These are phyloP conservation scores for Ichneumoninae sp. DNA, from an alignment of 2,888 invertebrate species.

Conservation along the genomic window DNA sequence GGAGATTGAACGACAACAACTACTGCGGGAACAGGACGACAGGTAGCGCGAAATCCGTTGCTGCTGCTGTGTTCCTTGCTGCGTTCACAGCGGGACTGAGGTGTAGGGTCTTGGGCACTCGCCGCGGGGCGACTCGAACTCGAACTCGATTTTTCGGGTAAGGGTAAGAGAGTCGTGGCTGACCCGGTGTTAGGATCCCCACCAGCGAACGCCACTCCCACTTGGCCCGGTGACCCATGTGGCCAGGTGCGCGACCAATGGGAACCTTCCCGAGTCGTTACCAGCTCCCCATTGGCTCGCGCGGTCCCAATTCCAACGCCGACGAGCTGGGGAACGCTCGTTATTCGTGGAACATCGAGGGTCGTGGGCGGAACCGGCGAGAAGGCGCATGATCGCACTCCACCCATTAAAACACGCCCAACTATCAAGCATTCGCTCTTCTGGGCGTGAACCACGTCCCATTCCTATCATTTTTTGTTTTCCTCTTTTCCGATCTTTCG, in stretches of 20 bases:
- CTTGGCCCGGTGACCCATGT: constrained; percentile 50
- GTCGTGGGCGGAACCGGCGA: constrained; percentile 22
- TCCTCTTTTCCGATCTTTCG: constrained; percentile 7
- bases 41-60: constrained; percentile 69
- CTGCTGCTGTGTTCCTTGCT: constrained; percentile 80
- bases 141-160: constrained; percentile 65
- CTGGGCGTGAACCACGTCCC: constrained; percentile 33
- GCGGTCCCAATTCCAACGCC: constrained; percentile 41
- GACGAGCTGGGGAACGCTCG: constrained; percentile 3
- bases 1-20: constrained; percentile 22
- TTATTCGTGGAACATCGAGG: constrained; percentile 34
- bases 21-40: constrained; percentile 39
- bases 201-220: constrained; percentile 60
- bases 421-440: constrained; percentile 48
- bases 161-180: constrained; percentile 69
- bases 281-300: constrained; percentile 81
- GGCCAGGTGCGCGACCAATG: constrained; percentile 34
- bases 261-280: constrained; percentile 69
- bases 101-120: constrained; percentile 75
- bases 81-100: constrained; percentile 84
- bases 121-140: constrained; percentile 83
- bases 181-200: constrained; percentile 64
- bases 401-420: constrained; percentile 63
- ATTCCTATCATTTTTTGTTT: constrained; percentile 10
- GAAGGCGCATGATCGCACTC: constrained; percentile 74